Conservation (phyloP, 2,888 invertebrate species). For the Dendrolimus pini region DNA sequence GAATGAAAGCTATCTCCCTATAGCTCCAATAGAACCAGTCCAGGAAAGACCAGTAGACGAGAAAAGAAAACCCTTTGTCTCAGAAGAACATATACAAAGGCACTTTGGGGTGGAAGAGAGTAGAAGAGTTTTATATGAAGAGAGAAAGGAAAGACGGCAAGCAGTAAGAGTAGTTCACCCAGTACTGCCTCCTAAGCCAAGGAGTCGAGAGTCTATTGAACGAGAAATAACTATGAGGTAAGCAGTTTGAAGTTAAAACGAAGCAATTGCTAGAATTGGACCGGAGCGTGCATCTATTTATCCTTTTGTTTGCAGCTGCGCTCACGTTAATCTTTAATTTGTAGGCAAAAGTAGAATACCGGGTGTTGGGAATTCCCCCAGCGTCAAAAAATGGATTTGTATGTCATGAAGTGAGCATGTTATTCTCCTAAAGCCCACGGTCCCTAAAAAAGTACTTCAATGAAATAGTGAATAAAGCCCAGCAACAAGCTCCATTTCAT, state of each 20-base stretch:
- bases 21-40: slow-evolving; percentile 24
- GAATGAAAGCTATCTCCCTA: slow-evolving; percentile 41
- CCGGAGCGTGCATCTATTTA: too few species aligned
- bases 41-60: slow-evolving; percentile 45
- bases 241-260: not conserved
- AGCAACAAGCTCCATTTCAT: too few species aligned
- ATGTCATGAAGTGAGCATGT: too few species aligned
- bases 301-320: too few species aligned
- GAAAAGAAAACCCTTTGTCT: slow-evolving; percentile 61
- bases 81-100: slow-evolving; percentile 64
- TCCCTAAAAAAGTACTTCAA: too few species aligned
- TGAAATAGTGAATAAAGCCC: too few species aligned
- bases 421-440: too few species aligned
- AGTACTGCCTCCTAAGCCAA: slow-evolving; percentile 57
- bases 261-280: too few species aligned
- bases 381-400: too few species aligned
- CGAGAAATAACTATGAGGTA: slow-evolving; percentile 72
- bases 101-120: slow-evolving; percentile 68
- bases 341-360: too few species aligned
- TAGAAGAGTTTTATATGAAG: slow-evolving; percentile 52
- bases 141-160: slow-evolving; percentile 34
- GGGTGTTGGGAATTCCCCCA: too few species aligned
- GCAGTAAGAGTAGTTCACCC: slow-evolving; percentile 29
- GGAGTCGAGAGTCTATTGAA: slow-evolving; percentile 58
- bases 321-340: too few species aligned